phyloP scores from a whole-genome alignment of 1,140 invertebrate species.

The Cataglyphis hispanica region DNA sequence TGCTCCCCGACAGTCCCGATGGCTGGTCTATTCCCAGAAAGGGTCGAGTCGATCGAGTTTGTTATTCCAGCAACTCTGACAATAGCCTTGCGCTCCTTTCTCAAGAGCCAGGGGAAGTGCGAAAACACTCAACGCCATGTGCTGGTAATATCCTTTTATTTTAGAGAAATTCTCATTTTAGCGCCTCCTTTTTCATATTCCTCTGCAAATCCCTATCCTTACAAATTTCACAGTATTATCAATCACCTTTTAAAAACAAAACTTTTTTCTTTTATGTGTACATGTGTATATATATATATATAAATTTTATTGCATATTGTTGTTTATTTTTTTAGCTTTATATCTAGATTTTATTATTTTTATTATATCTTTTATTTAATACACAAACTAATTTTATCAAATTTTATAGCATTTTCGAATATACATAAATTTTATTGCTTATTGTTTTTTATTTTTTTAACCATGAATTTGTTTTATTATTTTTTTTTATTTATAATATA shows the following conservation, averaged over 20 bases:
- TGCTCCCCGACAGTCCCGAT: slow-evolving; percentile 26
- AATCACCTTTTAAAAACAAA: not conserved
- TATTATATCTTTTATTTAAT: not conserved
- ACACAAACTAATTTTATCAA: too few species aligned
- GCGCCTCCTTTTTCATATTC: slow-evolving; percentile 41
- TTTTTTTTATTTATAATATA: not conserved
- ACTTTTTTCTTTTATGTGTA: too few species aligned
- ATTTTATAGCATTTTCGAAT: too few species aligned
- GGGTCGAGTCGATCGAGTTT: slow-evolving; percentile 70
- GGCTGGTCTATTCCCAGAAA: slow-evolving; percentile 56
- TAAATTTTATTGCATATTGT: too few species aligned
- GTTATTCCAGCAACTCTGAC: slow-evolving; percentile 69
- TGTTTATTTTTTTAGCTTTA: too few species aligned
- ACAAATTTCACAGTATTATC: not conserved
- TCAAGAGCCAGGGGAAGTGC: slow-evolving; percentile 22
- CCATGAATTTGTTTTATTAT: not conserved
- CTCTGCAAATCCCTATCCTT: not conserved
- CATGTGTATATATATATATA: too few species aligned
- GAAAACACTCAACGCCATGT: slow-evolving; percentile 62
- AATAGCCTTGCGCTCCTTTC: slow-evolving; percentile 20
- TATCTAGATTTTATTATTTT: not conserved
- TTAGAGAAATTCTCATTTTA: slow-evolving; percentile 7
- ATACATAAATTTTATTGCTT: too few species aligned
- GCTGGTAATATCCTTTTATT: slow-evolving; percentile 36
- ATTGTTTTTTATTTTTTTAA: too few species aligned